These are phyloP conservation scores for Colletes latitarsis DNA, from an alignment of 1,140 invertebrate species.

Conservation along the genomic window DNA sequence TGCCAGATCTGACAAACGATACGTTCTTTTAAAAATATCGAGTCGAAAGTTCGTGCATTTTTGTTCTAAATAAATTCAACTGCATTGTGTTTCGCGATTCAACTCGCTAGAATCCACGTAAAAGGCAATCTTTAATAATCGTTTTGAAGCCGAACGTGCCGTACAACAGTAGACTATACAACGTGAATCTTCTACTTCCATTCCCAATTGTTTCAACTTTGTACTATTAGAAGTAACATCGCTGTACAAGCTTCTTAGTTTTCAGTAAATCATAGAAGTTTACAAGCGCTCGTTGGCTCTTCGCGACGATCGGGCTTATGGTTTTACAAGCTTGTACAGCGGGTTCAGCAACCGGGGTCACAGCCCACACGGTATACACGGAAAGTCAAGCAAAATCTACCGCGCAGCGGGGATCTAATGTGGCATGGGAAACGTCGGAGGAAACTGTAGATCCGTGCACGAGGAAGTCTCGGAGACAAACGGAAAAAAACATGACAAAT, in stretches of 20 bases:
- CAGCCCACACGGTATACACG: constrained; percentile 29
- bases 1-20: not conserved
- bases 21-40: too few species aligned
- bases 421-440: not conserved
- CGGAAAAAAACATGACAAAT: too few species aligned
- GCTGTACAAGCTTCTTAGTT: not conserved
- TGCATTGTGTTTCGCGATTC: too few species aligned
- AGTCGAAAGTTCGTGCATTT: too few species aligned
- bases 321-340: not conserved
- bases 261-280: not conserved
- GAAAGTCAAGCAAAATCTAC: constrained; percentile 24
- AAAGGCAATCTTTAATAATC: too few species aligned
- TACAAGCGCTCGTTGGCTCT: not conserved
- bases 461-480: not conserved
- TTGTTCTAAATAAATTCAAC: too few species aligned
- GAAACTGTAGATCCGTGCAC: not conserved
- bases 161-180: too few species aligned
- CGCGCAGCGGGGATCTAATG: constrained; percentile 6
- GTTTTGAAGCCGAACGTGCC: too few species aligned
- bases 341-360: constrained; percentile 41
- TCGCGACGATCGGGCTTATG: not conserved
- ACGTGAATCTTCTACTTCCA: not conserved
- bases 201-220: not conserved
- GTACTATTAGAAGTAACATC: not conserved
- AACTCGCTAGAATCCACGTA: too few species aligned